Evolutionary conservation across 2,888 invertebrate species (phyloP).

Genomic region (Hirtodrosophila confusa): DNA sequence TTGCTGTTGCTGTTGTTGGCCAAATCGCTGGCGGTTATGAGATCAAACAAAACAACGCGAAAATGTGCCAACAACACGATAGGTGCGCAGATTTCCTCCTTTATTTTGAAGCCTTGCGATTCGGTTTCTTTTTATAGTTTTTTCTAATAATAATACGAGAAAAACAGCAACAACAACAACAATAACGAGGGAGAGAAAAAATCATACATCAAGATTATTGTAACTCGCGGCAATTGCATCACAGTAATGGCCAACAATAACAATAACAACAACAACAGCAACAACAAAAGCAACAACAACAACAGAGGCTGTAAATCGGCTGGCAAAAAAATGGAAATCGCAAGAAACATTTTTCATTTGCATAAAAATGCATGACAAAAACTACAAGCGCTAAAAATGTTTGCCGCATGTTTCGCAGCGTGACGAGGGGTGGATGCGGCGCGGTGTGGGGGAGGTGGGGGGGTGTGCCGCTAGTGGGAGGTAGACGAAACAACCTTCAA

Average conservation of each 20-base stretch:
- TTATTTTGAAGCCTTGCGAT: constrained; percentile 43
- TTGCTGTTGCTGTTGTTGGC: constrained; percentile 42
- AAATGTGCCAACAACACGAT: constrained; percentile 76
- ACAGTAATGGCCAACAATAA: constrained; percentile 68
- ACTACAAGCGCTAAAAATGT: constrained; percentile 78
- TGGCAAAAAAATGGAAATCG: constrained; percentile 65
- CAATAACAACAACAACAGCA: constrained; percentile 23
- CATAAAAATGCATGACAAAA: constrained; percentile 76
- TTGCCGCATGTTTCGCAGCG: constrained; percentile 70
- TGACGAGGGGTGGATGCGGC: constrained; percentile 27
- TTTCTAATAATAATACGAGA: constrained; percentile 60
- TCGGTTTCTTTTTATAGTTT: constrained; percentile 31
- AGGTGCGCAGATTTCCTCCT: constrained; percentile 65
- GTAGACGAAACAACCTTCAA: constrained; percentile 75
- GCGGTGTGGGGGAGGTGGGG: constrained; percentile 1
- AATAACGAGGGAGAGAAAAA: constrained; percentile 58
- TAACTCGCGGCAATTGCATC: constrained; percentile 79
- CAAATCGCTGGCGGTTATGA: constrained; percentile 75
- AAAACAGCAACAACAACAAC: constrained; percentile 28
- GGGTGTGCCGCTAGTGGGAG: constrained; percentile 58
- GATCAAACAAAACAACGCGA: constrained; percentile 80
- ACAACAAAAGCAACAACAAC: constrained; percentile 37
- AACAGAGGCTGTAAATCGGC: constrained; percentile 43
- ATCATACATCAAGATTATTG: constrained; percentile 80
- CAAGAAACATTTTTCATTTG: constrained; percentile 80